Evolutionary conservation across 2,113 vertebrate genomes (phyloP), one percentile per base, ranked within the genome.

Genomic region (Clarias batrachus): DNA sequence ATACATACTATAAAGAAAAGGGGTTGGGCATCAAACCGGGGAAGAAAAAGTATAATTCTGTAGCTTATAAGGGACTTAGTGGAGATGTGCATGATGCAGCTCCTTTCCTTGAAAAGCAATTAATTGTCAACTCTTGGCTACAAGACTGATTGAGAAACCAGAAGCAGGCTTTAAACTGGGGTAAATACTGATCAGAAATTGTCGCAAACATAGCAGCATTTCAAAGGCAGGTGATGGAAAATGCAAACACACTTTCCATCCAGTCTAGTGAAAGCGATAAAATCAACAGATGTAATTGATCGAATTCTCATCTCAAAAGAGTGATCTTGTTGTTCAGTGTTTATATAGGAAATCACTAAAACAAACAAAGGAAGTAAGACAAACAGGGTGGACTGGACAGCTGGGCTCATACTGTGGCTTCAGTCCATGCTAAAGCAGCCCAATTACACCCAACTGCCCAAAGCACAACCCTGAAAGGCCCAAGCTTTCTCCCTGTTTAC

Each of bases 351-450:
- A 94, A 91, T 90, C 91, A 91, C 68, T 3, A 87, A 88, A 89
- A 88, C 87, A 94, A 94, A 94, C 91, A 93, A 92, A 91, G 90
- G 86, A 91, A 90, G 91, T 87, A 92, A 91, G 91, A 93, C 92
- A 93, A 94, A 94, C 89, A 92, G 89, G 81, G 80, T 87, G 83
- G 89, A 30, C 89, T 48, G 81, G 83, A 91, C 91, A 89, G 87
- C 85, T 90, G 92, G 89, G 87, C 89, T 86, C 82, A 82, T 89
- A 85, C 87, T 91, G 87, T 89, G 88, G 87, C 84, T 85, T 86
- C 85, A 74, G 85, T 89, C 90, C 87, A 88, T 82, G 30, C 71
- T 92, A 87, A 85, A 88, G 86, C 91, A 25, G 85, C 30, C 90
- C 88, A 91, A 91, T 92, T 90, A 91, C 86, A 85, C n/a, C n/a